Evolutionary conservation across 2,797 vertebrate species (phyloP), one percentile per base, ranked within the genome.

Genomic region (Poeciliopsis infans): DNA sequence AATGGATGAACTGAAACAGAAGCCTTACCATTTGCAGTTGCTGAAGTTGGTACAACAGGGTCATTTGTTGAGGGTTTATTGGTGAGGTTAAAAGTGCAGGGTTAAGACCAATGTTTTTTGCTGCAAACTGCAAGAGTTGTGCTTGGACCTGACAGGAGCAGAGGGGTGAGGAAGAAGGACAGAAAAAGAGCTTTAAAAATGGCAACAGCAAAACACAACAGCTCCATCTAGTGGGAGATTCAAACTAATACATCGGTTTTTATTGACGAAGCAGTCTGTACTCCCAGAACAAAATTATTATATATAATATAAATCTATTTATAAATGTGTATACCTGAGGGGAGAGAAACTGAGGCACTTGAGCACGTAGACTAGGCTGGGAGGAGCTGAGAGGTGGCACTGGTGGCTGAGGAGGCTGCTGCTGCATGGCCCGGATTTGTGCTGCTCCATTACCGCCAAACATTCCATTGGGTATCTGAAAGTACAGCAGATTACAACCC

Each of bases 121-220:
- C 98, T 97, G 98, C 98, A 97, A 99, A 99, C 97, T 99, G 98
- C 97, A 99, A 98, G 97, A 99, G 98, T 97, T 99, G 98, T 99
- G 98, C 98, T 99, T 99, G 98, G 98, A 99, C 98, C 98, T 99
- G 88, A 61, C 74, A 87, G 45, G 25, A 43, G 83, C 72, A 51
- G 41, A 76, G 39, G 33, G 66, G 77, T 28, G 31, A 18, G 47
- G 49, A 41, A 61, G 39, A 1, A 33, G 7, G 16, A 36, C 43
- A 45, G 72, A 74, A 23, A 15, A 74, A 28, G 49, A 13, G 61
- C 75, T 79, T 2, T 41, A 47, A 33, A 84, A 79, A 81, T 86
- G 71, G 18, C 20, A 41, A 68, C 7, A 66, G 8, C 7, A 66
- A 66, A 2, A 66, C 59, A 76, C n/a, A 70, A 73, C 46, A 84